Conservation (phyloP, 2,888 invertebrate genomes). For the Galeruca laticollis region DNA sequence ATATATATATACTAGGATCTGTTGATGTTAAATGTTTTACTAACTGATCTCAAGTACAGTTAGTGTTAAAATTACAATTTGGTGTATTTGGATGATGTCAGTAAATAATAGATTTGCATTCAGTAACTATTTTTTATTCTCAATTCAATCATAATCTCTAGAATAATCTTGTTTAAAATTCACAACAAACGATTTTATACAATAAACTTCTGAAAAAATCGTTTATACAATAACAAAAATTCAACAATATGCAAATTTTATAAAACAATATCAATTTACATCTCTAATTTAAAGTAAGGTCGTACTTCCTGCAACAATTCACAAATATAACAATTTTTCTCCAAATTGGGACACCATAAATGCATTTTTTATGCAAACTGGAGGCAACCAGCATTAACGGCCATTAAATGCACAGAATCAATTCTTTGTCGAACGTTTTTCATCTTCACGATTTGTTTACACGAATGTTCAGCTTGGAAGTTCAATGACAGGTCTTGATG, state of each 20-base stretch:
- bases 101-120: not conserved
- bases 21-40: no score
- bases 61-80: no score
- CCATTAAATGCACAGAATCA: not conserved
- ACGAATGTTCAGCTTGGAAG: slow-evolving; percentile 67
- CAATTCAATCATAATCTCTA: not conserved
- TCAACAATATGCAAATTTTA: not conserved
- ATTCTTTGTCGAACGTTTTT: not conserved
- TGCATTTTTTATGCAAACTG: not conserved
- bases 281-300: not conserved
- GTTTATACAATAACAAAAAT: not conserved
- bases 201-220: no score
- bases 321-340: no score
- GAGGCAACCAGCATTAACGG: not conserved
- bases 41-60: no score
- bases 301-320: not conserved
- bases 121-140: slow-evolving; percentile 1
- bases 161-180: not conserved
- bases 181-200: not conserved
- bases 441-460: not conserved
- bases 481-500: slow-evolving; percentile 75
- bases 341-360: not conserved
- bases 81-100: no score
- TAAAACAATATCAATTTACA: slow-evolving; percentile 1
- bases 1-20: no score